Base-by-base conservation (phyloP, 2,113 vertebrate species). In the Callospermophilus lateralis region DNA sequence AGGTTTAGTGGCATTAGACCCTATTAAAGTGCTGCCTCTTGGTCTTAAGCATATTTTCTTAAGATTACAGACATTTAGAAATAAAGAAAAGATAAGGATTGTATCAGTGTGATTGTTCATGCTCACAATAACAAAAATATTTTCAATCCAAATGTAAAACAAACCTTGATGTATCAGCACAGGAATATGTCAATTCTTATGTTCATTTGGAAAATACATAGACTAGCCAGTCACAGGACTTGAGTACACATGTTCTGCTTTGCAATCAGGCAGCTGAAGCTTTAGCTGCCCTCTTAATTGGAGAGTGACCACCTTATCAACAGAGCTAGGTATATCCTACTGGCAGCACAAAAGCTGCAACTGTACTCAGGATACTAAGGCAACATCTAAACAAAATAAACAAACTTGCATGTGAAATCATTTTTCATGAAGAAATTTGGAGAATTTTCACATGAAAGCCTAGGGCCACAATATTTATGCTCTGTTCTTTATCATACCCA, bases 351-450 rank as follows among this genome's bases (percentile, higher is more conserved):
- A 42, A 73, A 72, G 28, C 6, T 2, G 32, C 32, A 32, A 48
- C 0, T 0, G n/a, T 58, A 45, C 2, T 42, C 15, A 11, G 30
- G 34, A 5, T 39, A 58, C 34, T 42, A 2, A 55, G 3, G 22
- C 26, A 39, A 45, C 32, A 86, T n/a, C 32, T 68, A 61, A 87
- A 83, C 13, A 70, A 28, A 83, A 17, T 68, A 48, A 13, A n/a
- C 9, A 42, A 17, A 2, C 2, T 72, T 77, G 63, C n/a, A 45
- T n/a, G 28, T 76, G 24, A 81, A 73, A 30, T 12, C 4, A 61
- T 34, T 84, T 24, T 94, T n/a, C 24, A 55, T 48, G 24, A 45
- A 55, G 32, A 70, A 80, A 65, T 45, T 17, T 42, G 28, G 0
- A 37, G 37, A 32, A 8, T 24, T 73, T 19, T 80, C 37, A 42